A percentile compares a stretch with the other conserved stretches of the same genome.
Evolutionary conservation across 2,113 vertebrate genomes (phyloP).

Genomic region (Callaeas wilsoni): DNA sequence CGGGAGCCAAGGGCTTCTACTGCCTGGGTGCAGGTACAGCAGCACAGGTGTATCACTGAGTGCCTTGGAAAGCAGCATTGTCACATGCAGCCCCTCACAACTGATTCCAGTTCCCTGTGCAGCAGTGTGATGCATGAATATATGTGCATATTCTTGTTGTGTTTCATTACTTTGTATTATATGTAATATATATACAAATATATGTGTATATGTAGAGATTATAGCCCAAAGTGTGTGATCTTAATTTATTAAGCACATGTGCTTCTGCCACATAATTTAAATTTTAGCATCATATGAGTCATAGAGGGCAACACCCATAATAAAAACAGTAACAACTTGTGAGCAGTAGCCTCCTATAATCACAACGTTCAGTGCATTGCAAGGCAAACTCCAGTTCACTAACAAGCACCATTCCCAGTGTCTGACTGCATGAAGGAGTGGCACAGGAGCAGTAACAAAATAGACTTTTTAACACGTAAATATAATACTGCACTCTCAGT

Average conservation of each 20-base stretch:
- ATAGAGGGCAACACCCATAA: neutral
- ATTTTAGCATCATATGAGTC: neutral
- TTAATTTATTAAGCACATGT: neutral
- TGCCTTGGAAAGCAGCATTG: neutral
- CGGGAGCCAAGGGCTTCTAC: neutral
- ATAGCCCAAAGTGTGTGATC: neutral
- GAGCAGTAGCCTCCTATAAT: neutral
- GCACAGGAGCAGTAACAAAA: neutral
- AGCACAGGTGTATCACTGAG: neutral
- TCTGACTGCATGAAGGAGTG: neutral
- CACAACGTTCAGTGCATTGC: neutral
- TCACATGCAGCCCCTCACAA: neutral
- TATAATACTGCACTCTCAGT: neutral
- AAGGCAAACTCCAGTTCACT: neutral
- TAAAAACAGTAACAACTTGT: neutral
- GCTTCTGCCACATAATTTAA: neutral
- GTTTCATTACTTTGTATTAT: neutral
- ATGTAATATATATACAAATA: neutral
- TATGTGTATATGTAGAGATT: neutral
- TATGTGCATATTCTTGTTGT: neutral
- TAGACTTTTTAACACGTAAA: neutral
- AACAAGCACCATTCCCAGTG: neutral
- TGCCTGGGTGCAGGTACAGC: neutral
- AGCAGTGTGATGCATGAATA: neutral
- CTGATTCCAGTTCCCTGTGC: neutral